Evolutionary conservation across 2,888 invertebrate genomes (phyloP).

Genomic region (Leucozona laternaria): DNA sequence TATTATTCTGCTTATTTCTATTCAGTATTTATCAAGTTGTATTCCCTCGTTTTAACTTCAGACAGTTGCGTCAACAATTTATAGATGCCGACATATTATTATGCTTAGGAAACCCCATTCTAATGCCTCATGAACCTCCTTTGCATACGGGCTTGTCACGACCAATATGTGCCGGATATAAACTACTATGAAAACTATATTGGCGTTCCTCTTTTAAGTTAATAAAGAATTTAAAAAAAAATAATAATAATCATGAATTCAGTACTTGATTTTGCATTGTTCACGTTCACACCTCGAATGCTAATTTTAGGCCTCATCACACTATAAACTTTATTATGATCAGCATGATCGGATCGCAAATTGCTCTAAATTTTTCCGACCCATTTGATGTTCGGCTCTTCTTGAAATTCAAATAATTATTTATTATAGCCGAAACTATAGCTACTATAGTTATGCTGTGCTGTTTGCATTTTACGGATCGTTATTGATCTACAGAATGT

Average conservation of each 20-base stretch:
- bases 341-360: conserved; percentile 46
- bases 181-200: background rate
- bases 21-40: no score
- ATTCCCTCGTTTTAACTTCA: no score
- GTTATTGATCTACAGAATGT: conserved; percentile 67
- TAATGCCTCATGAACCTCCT: background rate
- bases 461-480: conserved; percentile 65
- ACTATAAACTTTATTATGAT: conserved; percentile 13
- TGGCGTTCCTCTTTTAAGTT: background rate
- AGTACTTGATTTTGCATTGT: conserved; percentile 34
- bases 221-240: conserved; percentile 5
- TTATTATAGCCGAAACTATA: conserved; percentile 15
- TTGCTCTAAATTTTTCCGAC: conserved; percentile 42
- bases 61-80: no score
- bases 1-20: no score
- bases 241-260: conserved; percentile 30
- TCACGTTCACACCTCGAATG: conserved; percentile 57
- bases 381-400: conserved; percentile 59
- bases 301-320: conserved; percentile 29
- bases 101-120: no score
- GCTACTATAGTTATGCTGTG: background rate
- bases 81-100: no score
- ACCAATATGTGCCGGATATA: background rate
- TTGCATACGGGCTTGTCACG: background rate
- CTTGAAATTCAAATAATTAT: conserved; percentile 37